phyloP scores from a whole-genome alignment of 2,888 invertebrate species.

The Thelaira solivaga region DNA sequence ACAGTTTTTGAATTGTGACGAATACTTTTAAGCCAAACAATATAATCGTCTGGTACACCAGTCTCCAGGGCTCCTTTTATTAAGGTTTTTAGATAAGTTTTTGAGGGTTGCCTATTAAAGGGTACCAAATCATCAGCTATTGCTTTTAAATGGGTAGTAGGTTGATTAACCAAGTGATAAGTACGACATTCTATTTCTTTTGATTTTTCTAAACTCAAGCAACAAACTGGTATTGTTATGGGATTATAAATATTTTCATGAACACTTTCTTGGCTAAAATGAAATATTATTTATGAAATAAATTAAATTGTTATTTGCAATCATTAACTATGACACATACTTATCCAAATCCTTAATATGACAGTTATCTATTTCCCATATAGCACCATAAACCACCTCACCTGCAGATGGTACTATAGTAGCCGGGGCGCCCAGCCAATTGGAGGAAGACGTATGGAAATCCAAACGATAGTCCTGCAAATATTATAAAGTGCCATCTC shows the following conservation, averaged over 20 bases:
- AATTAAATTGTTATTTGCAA: too few relatives aligned
- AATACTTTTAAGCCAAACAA: slow-evolving; percentile 82
- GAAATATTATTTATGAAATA: neutral
- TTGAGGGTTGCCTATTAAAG: slow-evolving; percentile 84
- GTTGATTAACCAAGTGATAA: slow-evolving; percentile 84
- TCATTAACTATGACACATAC: slow-evolving; percentile 76
- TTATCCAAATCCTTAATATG: slow-evolving; percentile 83
- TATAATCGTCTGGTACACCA: slow-evolving; percentile 85
- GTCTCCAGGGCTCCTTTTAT: slow-evolving; percentile 74
- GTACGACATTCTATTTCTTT: slow-evolving; percentile 79
- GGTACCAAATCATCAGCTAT: slow-evolving; percentile 77
- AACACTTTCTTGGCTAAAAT: slow-evolving; percentile 63
- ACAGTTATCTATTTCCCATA: slow-evolving; percentile 84
- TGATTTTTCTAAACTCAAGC: neutral
- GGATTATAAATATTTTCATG: slow-evolving; percentile 58
- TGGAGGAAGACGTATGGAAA: slow-evolving; percentile 80
- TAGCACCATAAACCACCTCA: slow-evolving; percentile 82
- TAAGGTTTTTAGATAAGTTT: slow-evolving; percentile 81
- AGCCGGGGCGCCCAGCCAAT: slow-evolving; percentile 90
- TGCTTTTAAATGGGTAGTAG: slow-evolving; percentile 74
- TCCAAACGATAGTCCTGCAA: slow-evolving; percentile 81
- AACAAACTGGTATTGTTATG: slow-evolving; percentile 49
- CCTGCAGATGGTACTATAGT: slow-evolving; percentile 81
- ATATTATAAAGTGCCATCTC: neutral
- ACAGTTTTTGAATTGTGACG: slow-evolving; percentile 86